Conservation (phyloP, 2,797 vertebrate species). For the Propithecus perrieri region DNA sequence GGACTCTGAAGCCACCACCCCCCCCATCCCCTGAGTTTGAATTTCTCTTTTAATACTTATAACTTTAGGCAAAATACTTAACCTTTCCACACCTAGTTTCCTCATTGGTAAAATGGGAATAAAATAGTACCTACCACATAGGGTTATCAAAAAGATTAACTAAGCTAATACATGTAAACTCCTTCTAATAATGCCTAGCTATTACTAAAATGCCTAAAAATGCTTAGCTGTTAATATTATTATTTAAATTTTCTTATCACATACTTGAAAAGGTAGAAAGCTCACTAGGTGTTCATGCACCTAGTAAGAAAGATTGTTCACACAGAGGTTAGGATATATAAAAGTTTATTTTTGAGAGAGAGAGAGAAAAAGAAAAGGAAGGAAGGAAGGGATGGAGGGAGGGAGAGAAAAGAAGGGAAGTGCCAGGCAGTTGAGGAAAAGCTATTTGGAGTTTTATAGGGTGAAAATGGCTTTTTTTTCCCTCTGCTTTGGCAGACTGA, state of each 20-base stretch:
- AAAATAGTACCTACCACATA: background rate
- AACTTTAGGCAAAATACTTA: background rate
- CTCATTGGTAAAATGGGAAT: background rate
- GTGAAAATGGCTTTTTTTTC: no score
- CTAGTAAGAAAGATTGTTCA: no score
- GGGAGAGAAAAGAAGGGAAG: no score
- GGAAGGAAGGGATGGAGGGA: no score
- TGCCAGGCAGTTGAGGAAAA: no score
- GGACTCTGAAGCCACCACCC: background rate
- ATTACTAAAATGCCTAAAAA: background rate
- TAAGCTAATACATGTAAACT: background rate
- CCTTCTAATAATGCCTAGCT: background rate
- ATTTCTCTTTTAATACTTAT: background rate
- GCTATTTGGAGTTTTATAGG: no score
- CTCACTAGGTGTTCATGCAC: no score
- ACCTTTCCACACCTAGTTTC: background rate
- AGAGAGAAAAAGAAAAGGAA: no score
- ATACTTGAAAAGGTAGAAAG: background rate
- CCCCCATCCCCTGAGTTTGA: background rate
- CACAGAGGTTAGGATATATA: no score
- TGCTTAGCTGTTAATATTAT: background rate
- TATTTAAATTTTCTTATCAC: background rate
- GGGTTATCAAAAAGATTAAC: background rate
- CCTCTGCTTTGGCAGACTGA: no score
- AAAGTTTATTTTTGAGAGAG: no score